These are phyloP conservation scores for Zaprionus camerounensis DNA, from an alignment of 1,140 invertebrate genomes.

Conservation along the genomic window DNA sequence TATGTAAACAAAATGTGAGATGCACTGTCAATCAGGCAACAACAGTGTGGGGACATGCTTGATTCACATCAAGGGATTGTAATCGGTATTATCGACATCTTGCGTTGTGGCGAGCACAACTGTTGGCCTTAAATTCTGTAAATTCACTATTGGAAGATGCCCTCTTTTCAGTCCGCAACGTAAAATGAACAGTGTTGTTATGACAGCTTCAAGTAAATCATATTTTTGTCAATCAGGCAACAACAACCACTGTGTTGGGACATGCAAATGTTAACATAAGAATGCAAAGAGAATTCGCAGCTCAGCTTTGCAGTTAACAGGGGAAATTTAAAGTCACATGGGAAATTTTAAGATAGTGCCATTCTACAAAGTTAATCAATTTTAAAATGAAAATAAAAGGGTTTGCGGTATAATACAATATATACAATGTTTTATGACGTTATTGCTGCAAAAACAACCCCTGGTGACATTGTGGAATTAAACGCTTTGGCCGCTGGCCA, in stretches of 20 bases:
- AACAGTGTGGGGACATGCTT: too few relatives aligned
- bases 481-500: slow-evolving; percentile 38
- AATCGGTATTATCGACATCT: too few relatives aligned
- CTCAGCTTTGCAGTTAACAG: neutral
- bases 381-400: neutral
- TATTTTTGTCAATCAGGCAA: neutral
- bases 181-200: too few relatives aligned
- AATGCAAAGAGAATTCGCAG: neutral
- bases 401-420: neutral
- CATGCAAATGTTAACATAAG: neutral
- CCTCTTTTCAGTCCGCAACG: too few relatives aligned
- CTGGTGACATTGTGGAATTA: slow-evolving; percentile 10
- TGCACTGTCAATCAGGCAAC: too few relatives aligned
- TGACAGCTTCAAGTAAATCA: too few relatives aligned
- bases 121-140: too few relatives aligned
- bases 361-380: neutral
- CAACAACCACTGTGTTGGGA: neutral
- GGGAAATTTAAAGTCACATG: neutral
- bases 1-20: neutral
- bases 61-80: too few relatives aligned
- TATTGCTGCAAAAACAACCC: neutral
- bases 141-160: too few relatives aligned
- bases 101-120: too few relatives aligned
- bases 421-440: too few relatives aligned
- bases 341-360: neutral